Conservation (phyloP, 2,888 invertebrate genomes). For the Caenorhabditis panamensis region DNA sequence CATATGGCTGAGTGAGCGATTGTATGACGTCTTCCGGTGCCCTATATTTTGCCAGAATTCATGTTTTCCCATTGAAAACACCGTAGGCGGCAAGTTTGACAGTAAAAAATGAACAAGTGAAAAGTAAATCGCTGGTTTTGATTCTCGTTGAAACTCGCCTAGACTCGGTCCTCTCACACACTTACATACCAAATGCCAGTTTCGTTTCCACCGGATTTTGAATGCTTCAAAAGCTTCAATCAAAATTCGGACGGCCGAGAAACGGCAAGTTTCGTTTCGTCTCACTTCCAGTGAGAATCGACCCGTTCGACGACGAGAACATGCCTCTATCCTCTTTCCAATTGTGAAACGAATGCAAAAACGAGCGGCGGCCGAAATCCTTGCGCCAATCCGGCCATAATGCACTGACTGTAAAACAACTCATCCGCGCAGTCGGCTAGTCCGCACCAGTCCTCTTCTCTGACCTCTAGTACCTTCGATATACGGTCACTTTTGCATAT, state of each 20-base stretch:
- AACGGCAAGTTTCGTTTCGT: slow-evolving; percentile 21
- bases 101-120: slow-evolving; percentile 26
- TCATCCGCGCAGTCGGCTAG: slow-evolving; percentile 41
- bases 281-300: slow-evolving; percentile 32
- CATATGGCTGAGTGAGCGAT: slow-evolving; percentile 37
- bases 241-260: slow-evolving; percentile 39
- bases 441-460: slow-evolving; percentile 21
- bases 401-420: slow-evolving; percentile 57
- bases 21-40: slow-evolving; percentile 22
- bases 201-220: slow-evolving; percentile 44
- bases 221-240: slow-evolving; percentile 48
- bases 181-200: slow-evolving; percentile 20
- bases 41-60: slow-evolving; percentile 34
- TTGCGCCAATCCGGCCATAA: slow-evolving; percentile 45
- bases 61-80: slow-evolving; percentile 22
- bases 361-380: slow-evolving; percentile 32
- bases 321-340: slow-evolving; percentile 44
- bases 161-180: not conserved
- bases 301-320: slow-evolving; percentile 38
- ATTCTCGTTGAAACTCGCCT: not conserved
- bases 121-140: slow-evolving; percentile 52
- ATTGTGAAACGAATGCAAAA: slow-evolving; percentile 48
- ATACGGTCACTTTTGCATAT: slow-evolving; percentile 53
- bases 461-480: slow-evolving; percentile 57
- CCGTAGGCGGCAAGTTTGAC: slow-evolving; percentile 36